These are phyloP conservation scores for Creontiades dilutus DNA, from an alignment of 2,888 invertebrate species.

Conservation along the genomic window DNA sequence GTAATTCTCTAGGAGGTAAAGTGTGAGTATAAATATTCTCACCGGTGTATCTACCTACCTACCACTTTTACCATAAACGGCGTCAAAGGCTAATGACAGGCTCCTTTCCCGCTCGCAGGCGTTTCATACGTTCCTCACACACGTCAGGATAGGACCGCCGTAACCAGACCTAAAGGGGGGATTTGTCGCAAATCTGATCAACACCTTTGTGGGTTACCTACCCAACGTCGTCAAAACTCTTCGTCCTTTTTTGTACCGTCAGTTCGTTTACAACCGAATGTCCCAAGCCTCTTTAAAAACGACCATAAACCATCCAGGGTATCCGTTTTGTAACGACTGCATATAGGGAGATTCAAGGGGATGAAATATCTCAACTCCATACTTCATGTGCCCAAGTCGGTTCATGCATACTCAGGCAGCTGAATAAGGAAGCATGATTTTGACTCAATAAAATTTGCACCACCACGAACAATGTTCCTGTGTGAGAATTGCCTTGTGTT, in stretches of 20 bases:
- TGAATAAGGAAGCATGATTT: too few relatives aligned
- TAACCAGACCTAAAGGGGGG: too few relatives aligned
- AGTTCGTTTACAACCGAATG: neutral
- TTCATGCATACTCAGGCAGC: too few relatives aligned
- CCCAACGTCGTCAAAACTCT: neutral
- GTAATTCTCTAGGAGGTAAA: too few relatives aligned
- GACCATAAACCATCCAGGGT: neutral
- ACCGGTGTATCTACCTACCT: neutral
- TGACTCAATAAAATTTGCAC: too few relatives aligned
- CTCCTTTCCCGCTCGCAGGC: neutral
- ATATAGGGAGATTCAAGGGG: neutral
- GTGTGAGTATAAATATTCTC: neutral
- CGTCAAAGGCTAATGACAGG: neutral
- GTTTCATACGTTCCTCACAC: too few relatives aligned
- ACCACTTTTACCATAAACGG: constrained; percentile 17
- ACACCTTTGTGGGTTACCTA: too few relatives aligned
- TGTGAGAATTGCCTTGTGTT: too few relatives aligned
- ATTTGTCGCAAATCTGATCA: too few relatives aligned
- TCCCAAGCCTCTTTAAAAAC: neutral
- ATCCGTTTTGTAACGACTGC: neutral
- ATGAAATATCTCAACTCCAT: neutral
- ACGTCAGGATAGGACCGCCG: too few relatives aligned
- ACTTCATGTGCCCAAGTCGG: too few relatives aligned
- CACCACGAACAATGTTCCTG: too few relatives aligned
- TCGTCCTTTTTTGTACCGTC: neutral